A percentile compares a stretch with the other conserved stretches of the same genome.
phyloP scores from a whole-genome alignment of 2,888 invertebrate genomes.

The Urechis unicinctus region DNA sequence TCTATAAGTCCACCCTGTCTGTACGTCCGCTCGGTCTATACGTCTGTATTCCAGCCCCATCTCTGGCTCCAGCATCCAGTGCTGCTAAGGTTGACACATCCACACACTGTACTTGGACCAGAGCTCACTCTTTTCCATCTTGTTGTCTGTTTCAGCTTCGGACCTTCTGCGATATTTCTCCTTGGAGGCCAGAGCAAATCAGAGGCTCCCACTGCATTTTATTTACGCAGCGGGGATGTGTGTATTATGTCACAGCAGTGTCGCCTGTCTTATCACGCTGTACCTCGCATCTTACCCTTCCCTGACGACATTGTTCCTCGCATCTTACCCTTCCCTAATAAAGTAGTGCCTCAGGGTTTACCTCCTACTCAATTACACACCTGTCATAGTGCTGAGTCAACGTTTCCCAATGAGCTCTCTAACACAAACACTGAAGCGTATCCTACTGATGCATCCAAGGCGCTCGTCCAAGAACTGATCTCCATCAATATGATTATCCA shows the following conservation, averaged over 20 bases:
- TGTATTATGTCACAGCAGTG: slow-evolving; percentile 81
- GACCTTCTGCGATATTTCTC: slow-evolving; percentile 88
- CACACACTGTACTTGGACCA: not conserved
- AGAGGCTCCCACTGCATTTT: slow-evolving; percentile 54
- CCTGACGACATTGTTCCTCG: no score
- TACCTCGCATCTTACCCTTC: slow-evolving; percentile 67
- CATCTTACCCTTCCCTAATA: no score
- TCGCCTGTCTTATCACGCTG: slow-evolving; percentile 84
- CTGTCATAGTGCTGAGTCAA: no score
- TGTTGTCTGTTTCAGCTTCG: slow-evolving; percentile 67
- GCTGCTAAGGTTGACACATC: not conserved
- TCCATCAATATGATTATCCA: no score
- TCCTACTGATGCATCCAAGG: not conserved
- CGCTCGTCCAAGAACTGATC: not conserved
- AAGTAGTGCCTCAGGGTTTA: no score
- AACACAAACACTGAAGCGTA: no score
- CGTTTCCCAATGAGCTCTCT: no score
- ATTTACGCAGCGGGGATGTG: slow-evolving; percentile 82
- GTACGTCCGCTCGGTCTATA: not conserved
- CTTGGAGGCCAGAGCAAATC: slow-evolving; percentile 71
- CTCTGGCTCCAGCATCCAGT: not conserved
- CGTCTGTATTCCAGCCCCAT: not conserved
- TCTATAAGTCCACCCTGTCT: not conserved
- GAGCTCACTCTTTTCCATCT: not conserved
- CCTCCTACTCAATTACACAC: no score